Percentiles rank a stretch among this genome's conserved stretches.
These are phyloP conservation scores for Cetonia aurata DNA, from an alignment of 2,888 invertebrate genomes.

Conservation along the genomic window DNA sequence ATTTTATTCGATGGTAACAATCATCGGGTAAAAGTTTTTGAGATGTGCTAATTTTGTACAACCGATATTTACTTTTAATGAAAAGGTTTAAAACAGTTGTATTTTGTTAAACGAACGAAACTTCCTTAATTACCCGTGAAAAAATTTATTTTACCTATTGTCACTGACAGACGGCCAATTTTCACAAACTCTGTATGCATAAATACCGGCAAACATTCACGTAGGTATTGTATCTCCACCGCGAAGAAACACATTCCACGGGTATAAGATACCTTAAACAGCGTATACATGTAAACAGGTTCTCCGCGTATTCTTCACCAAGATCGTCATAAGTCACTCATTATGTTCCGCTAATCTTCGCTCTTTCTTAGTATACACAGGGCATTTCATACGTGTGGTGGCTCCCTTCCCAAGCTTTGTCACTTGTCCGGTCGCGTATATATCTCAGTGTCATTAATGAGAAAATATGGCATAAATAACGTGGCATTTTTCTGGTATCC, in stretches of 20 bases:
- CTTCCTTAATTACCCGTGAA: too few species aligned
- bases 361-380: constrained; percentile 47
- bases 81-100: too few species aligned
- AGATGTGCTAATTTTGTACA: too few species aligned
- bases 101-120: too few species aligned
- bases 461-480: constrained; percentile 57
- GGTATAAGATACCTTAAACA: constrained; percentile 31
- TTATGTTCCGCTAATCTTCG: constrained; percentile 54
- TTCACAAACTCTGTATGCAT: constrained; percentile 7
- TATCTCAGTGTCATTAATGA: constrained; percentile 56
- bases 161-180: background rate
- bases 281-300: constrained; percentile 51
- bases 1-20: too few species aligned
- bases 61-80: too few species aligned
- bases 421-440: constrained; percentile 53
- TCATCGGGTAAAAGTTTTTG: too few species aligned
- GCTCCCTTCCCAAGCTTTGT: constrained; percentile 55
- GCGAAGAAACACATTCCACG: constrained; percentile 29
- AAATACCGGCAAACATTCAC: background rate
- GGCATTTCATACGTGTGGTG: constrained; percentile 24
- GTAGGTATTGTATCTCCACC: constrained; percentile 11
- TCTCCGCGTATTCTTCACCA: constrained; percentile 53
- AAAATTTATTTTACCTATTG: too few species aligned
- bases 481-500: constrained; percentile 45
- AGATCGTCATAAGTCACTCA: constrained; percentile 57